These are phyloP conservation scores for Pseudopodoces humilis DNA, from an alignment of 2,113 vertebrate species.

Conservation along the genomic window DNA sequence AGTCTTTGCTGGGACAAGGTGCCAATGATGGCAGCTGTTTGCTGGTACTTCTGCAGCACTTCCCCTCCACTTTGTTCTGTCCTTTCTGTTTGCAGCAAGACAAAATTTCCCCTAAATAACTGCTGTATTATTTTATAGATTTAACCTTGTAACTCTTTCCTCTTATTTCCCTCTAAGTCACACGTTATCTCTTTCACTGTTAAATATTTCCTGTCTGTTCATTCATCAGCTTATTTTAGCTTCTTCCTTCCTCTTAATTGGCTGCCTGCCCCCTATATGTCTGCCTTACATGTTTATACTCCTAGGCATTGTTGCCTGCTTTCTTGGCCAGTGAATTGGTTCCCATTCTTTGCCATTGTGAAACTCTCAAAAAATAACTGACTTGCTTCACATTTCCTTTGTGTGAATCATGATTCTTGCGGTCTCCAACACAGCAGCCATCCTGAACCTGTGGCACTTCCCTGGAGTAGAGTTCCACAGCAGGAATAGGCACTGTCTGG, in stretches of 20 bases:
- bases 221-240: constrained; percentile 58
- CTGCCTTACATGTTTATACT: constrained; percentile 23
- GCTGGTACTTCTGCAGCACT: background rate
- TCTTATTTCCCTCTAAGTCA: constrained; percentile 48
- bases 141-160: constrained; percentile 57
- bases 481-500: background rate
- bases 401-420: background rate
- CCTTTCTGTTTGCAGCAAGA: background rate
- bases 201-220: constrained; percentile 67
- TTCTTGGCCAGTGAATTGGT: constrained; percentile 13
- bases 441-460: background rate
- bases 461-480: background rate
- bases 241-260: constrained; percentile 62
- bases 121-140: constrained; percentile 40
- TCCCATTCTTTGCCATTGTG: constrained; percentile 49
- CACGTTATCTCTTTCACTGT: constrained; percentile 44
- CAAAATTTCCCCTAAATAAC: constrained; percentile 32
- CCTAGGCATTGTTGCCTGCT: constrained; percentile 41
- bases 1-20: background rate
- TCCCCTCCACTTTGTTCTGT: background rate
- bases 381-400: background rate
- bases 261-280: constrained; percentile 1
- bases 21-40: background rate
- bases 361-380: constrained; percentile 24
- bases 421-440: background rate